Evolutionary conservation across 2,113 vertebrate species (phyloP).

Genomic region (Anser brachyrhynchus): DNA sequence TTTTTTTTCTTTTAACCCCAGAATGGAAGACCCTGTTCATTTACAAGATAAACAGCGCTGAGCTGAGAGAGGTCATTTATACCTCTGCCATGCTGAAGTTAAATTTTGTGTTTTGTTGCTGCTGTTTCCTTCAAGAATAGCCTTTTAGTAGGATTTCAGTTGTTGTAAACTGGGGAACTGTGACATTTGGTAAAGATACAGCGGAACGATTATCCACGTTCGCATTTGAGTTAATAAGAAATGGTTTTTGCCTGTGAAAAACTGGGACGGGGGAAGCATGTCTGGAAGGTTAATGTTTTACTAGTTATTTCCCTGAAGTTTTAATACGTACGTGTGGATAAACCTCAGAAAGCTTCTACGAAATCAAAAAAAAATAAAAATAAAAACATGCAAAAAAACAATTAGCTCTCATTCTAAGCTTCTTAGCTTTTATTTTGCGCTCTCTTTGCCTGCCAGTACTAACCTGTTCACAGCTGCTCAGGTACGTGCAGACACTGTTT

Average conservation of each 20-base stretch:
- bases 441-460: fast-evolving
- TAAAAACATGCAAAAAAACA: neutral
- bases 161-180: neutral
- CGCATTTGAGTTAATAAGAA: neutral
- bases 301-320: neutral
- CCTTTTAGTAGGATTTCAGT: neutral
- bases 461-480: neutral
- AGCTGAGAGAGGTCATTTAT: neutral
- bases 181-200: neutral
- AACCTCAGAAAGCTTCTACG: neutral
- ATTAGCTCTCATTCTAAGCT: neutral
- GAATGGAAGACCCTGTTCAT: neutral
- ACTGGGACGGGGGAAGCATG: neutral
- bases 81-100: neutral
- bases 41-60: neutral
- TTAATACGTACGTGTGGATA: neutral
- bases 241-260: fast-evolving
- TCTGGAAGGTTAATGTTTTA: neutral
- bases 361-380: neutral
- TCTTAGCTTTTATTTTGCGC: neutral
- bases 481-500: constrained; percentile 19
- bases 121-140: neutral
- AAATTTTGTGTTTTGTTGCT: neutral
- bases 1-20: neutral
- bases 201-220: neutral